phyloP scores from a whole-genome alignment of 2,888 invertebrate species.

The Choreutis nemorana region DNA sequence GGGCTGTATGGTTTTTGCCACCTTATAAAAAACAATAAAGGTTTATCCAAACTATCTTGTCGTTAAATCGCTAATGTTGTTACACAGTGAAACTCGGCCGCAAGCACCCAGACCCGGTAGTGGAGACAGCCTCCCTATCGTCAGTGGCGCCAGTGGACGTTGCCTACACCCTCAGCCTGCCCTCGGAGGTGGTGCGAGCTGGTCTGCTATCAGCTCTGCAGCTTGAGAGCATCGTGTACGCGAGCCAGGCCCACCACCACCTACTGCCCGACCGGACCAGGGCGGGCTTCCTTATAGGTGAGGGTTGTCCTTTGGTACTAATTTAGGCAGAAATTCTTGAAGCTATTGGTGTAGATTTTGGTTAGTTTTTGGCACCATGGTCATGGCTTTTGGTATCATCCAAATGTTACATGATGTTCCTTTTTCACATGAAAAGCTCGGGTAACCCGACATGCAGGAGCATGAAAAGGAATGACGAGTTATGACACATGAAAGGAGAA shows the following conservation, averaged over 20 bases:
- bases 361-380: too few relatives aligned
- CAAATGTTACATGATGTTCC: too few relatives aligned
- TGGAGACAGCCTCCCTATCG: constrained; percentile 97
- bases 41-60: too few relatives aligned
- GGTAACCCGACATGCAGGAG: too few relatives aligned
- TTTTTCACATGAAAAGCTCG: too few relatives aligned
- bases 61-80: neutral
- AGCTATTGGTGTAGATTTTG: too few relatives aligned
- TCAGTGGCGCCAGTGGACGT: constrained; percentile 96
- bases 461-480: too few relatives aligned
- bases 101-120: constrained; percentile 98
- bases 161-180: constrained; percentile 84
- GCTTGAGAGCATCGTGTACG: constrained; percentile 96
- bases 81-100: constrained; percentile 85
- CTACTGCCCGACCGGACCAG: constrained; percentile 87
- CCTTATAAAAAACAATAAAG: too few relatives aligned
- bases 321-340: neutral
- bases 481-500: too few relatives aligned
- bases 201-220: constrained; percentile 95
- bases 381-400: too few relatives aligned
- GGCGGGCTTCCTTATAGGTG: constrained; percentile 94
- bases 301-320: constrained; percentile 5
- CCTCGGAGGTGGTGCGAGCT: constrained; percentile 82
- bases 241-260: constrained; percentile 95
- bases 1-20: too few relatives aligned